Conservation (phyloP, 2,113 vertebrate species). For the Myotis davidii region DNA sequence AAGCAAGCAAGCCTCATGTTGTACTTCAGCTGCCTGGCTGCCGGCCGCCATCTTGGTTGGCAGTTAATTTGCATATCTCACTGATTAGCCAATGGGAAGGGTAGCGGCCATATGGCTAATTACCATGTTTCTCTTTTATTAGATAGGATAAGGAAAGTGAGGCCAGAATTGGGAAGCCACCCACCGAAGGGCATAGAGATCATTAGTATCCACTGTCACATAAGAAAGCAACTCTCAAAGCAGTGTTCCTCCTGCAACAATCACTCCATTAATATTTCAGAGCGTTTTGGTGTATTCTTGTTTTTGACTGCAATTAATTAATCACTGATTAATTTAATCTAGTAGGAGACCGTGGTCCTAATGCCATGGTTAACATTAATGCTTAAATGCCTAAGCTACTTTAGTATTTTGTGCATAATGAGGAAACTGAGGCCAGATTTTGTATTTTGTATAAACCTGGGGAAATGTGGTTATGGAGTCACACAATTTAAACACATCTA, state of each 20-base stretch:
- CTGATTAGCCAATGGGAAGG: too few species aligned
- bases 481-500: background rate
- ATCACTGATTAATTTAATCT: background rate
- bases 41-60: too few species aligned
- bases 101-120: too few species aligned
- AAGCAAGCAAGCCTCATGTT: too few species aligned
- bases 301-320: background rate
- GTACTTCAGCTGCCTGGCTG: too few species aligned
- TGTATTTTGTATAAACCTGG: background rate
- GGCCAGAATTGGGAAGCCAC: background rate
- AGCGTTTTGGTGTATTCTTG: background rate
- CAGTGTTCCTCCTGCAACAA: background rate
- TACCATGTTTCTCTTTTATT: too few species aligned
- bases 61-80: too few species aligned
- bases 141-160: background rate
- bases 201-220: background rate
- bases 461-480: background rate
- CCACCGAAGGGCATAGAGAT: background rate
- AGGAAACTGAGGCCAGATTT: background rate
- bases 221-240: background rate
- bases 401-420: background rate
- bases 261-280: background rate
- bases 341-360: background rate
- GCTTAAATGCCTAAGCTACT: background rate
- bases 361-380: background rate